Base-by-base conservation (phyloP, 35 echinoderm and acorn worm genomes). In the Holothuria glaberrima region DNA sequence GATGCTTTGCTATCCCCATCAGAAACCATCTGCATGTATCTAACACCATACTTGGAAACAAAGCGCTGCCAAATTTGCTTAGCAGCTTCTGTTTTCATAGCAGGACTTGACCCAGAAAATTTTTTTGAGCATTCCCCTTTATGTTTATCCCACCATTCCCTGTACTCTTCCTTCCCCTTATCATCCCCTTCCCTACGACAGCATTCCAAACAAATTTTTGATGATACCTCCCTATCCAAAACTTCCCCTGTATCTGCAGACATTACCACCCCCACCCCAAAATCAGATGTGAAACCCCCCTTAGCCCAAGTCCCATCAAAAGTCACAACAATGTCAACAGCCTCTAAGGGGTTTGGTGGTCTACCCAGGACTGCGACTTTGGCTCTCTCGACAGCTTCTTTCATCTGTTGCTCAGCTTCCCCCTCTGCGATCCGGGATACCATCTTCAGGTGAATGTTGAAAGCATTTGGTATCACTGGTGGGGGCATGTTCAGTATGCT, bases 251-350 rank as follows among this genome's bases (percentile, higher is more conserved):
- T 93, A n/a, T 89, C 91, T 18, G 60, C 64, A 5, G 86, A 82
- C 86, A 93, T 93, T 24, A 93, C 58, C 28, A 93, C 86, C 7
- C 91, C 91, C 14, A 89, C 73, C 19, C 86, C 91, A 70, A 75
- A 89, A 34, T 93, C 82, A 4, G 91, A 60, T 13, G 91, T 89
- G 68, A 82, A 82, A 1, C 91, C 91, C 21, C 0, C 34, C 22
- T 89, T 82, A 35, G 54, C 21, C 91, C 91, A 89, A 2, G 91
- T 93, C 19, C 91, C 91, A 68, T 89, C 91, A 83, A 68, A 93
- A 3, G 91, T 46, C 12, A 89, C 91, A 19, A 29, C n/a, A 14
- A 88, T 13, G 60, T 92, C 91, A 16, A 92, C 14, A 82, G 57
- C 30, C 9, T 36, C 71, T 6, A 6, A 21, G 3, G 61, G 61